Conservation (phyloP, 2,113 vertebrate species). For the Dipodomys ordii region DNA sequence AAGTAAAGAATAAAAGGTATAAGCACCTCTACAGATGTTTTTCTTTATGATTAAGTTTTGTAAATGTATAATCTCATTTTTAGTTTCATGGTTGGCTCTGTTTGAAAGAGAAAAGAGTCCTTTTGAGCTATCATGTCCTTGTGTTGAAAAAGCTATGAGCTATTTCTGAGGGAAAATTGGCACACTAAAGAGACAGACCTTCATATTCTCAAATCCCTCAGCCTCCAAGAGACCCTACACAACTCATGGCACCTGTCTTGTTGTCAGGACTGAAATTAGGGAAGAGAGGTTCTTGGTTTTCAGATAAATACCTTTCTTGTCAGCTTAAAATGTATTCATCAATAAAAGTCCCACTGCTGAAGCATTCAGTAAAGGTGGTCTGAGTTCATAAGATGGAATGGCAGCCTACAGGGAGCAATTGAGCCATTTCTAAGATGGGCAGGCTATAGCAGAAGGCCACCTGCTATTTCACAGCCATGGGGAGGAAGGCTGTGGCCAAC, state of each 20-base stretch:
- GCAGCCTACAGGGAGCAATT: constrained; percentile 81
- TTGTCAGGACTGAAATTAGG: constrained; percentile 20
- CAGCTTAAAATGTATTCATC: constrained; percentile 67
- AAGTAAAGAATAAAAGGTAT: constrained; percentile 14
- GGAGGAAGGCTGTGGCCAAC: constrained; percentile 68
- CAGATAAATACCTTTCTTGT: constrained; percentile 71
- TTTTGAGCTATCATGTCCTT: neutral
- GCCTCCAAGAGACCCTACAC: neutral
- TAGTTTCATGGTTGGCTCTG: neutral
- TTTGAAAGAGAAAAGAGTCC: neutral
- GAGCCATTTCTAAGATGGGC: constrained; percentile 80
- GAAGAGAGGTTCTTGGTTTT: constrained; percentile 62
- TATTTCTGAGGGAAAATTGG: neutral
- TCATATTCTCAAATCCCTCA: neutral
- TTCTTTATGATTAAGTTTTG: neutral
- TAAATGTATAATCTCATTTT: neutral
- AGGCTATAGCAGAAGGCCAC: constrained; percentile 76
- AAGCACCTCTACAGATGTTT: neutral
- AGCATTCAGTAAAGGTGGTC: constrained; percentile 74
- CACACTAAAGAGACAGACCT: neutral
- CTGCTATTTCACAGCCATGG: constrained; percentile 78
- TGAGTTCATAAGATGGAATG: constrained; percentile 75
- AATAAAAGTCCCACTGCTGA: constrained; percentile 74
- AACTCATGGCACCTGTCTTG: neutral
- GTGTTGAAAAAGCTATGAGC: constrained; percentile 28